Evolutionary conservation across 2,113 vertebrate species (phyloP).

Genomic region (Actenoides hombroni): DNA sequence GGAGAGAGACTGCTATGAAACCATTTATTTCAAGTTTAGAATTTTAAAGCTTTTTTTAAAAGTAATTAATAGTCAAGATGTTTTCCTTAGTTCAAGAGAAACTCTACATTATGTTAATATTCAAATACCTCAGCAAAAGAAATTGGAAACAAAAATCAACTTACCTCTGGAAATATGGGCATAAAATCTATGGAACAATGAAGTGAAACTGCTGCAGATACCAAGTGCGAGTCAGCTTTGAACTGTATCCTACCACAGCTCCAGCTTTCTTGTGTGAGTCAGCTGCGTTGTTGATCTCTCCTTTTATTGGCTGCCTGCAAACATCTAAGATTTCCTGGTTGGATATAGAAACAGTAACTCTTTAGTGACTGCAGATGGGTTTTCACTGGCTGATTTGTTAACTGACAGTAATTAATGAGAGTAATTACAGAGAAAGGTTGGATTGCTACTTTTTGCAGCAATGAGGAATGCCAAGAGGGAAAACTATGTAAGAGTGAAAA

Average conservation of each 20-base stretch:
- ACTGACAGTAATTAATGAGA: not conserved
- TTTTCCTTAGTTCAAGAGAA: not conserved
- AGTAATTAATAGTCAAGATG: not conserved
- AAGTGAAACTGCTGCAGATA: not conserved
- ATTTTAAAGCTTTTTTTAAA: not conserved
- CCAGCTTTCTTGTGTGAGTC: not conserved
- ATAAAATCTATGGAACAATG: not conserved
- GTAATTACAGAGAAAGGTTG: not conserved
- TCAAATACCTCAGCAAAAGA: not conserved
- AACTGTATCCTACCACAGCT: not conserved
- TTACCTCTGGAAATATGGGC: not conserved
- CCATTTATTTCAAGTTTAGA: not conserved
- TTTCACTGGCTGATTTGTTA: not conserved
- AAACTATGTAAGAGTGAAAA: not conserved
- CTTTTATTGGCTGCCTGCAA: conserved; percentile 24
- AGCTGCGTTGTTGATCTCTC: not conserved
- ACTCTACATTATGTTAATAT: not conserved
- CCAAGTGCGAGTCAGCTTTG: not conserved
- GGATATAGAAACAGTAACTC: conserved; percentile 7
- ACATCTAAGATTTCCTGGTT: not conserved
- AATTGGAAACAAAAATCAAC: not conserved
- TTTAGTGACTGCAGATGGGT: not conserved
- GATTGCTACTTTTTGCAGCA: not conserved
- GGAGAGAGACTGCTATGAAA: not conserved
- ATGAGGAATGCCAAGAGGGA: not conserved